These are phyloP conservation scores for Ptychobarbus kaznakovi DNA, from an alignment of 2,797 vertebrate genomes.

Conservation along the genomic window DNA sequence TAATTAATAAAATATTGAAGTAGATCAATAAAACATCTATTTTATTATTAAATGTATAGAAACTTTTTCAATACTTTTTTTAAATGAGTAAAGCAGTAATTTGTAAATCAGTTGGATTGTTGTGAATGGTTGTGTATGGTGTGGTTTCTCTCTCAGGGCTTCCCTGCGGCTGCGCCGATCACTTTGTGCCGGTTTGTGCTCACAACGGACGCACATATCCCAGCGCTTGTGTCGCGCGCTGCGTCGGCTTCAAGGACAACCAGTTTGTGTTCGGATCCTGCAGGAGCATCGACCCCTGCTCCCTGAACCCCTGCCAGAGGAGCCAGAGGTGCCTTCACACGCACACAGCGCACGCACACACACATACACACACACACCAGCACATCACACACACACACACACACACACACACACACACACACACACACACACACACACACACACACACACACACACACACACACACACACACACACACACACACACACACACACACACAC, in stretches of 20 bases:
- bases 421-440: too few species aligned
- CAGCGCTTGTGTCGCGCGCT: constrained; percentile 93
- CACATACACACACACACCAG: too few species aligned
- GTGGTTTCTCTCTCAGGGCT: constrained; percentile 77
- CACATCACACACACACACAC: too few species aligned
- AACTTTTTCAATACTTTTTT: too few species aligned
- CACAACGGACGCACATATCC: constrained; percentile 94
- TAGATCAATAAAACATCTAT: neutral
- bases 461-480: too few species aligned
- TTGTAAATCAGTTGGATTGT: neutral
- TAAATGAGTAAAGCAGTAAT: neutral
- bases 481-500: too few species aligned
- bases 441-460: too few species aligned
- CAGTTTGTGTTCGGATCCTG: constrained; percentile 93
- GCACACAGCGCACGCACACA: too few species aligned
- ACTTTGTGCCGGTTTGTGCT: constrained; percentile 94
- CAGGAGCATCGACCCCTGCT: constrained; percentile 86
- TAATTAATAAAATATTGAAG: neutral
- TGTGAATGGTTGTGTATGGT: neutral
- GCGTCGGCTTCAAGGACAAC: constrained; percentile 90
- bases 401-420: too few species aligned
- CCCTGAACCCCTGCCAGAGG: constrained; percentile 85
- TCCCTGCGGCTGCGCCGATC: constrained; percentile 92
- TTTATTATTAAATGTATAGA: too few species aligned
- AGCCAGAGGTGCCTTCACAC: constrained; percentile 85